A percentile compares a stretch with the other conserved stretches of the same genome.
phyloP scores from a whole-genome alignment of 2,888 invertebrate species.

The Drosophila rellima region DNA sequence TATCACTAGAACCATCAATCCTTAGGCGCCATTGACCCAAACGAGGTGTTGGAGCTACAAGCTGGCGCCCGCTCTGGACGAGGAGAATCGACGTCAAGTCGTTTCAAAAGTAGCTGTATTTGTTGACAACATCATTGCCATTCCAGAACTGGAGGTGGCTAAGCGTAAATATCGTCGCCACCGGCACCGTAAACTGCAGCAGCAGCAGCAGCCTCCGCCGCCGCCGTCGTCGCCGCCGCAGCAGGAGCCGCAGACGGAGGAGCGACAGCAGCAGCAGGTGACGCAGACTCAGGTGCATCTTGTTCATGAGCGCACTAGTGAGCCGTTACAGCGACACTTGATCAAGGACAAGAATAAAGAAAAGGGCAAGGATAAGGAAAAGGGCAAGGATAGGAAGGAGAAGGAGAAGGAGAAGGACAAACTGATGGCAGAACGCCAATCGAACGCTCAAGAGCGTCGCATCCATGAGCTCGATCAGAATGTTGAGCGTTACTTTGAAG shows the following conservation, averaged over 20 bases:
- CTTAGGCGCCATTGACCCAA: slow-evolving; percentile 16
- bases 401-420: slow-evolving; percentile 11
- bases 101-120: slow-evolving; percentile 21
- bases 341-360: slow-evolving; percentile 26
- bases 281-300: slow-evolving; percentile 16
- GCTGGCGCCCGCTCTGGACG: slow-evolving; percentile 50
- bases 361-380: slow-evolving; percentile 8
- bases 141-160: slow-evolving; percentile 54
- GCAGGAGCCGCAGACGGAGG: background rate
- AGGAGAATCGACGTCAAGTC: slow-evolving; percentile 27
- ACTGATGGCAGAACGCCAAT: slow-evolving; percentile 43
- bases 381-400: slow-evolving; percentile 1
- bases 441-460: slow-evolving; percentile 55
- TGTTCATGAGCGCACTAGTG: slow-evolving; percentile 1
- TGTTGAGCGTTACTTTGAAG: slow-evolving; percentile 66
- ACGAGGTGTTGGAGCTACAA: slow-evolving; percentile 32
- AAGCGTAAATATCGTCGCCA: slow-evolving; percentile 42
- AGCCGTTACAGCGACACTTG: background rate
- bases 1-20: slow-evolving; percentile 5
- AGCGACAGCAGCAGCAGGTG: slow-evolving; percentile 8
- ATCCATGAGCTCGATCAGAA: slow-evolving; percentile 67
- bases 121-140: slow-evolving; percentile 40
- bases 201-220: background rate
- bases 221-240: background rate
- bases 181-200: slow-evolving; percentile 18